phyloP scores from a whole-genome alignment of 2,888 invertebrate genomes.

The Pheosia gnoma region DNA sequence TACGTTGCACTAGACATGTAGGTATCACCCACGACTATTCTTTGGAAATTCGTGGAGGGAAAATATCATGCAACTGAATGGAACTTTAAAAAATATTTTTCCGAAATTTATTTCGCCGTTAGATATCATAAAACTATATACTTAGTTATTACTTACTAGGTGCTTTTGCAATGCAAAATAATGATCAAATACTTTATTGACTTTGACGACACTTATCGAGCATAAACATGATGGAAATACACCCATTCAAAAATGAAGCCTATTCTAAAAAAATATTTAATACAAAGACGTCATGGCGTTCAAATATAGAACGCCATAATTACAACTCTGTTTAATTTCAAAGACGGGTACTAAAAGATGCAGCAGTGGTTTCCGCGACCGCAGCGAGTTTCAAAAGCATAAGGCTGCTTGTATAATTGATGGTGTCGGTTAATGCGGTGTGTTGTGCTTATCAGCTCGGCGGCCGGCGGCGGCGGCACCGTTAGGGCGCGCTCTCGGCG shows the following conservation, averaged over 20 bases:
- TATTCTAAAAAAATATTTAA: too few relatives aligned
- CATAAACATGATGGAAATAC: too few relatives aligned
- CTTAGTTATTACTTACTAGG: too few relatives aligned
- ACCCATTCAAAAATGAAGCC: too few relatives aligned
- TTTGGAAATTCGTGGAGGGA: neutral
- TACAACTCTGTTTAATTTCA: slow-evolving; percentile 8
- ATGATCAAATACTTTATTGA: too few relatives aligned
- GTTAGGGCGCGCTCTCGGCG: slow-evolving; percentile 53
- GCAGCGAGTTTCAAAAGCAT: slow-evolving; percentile 30
- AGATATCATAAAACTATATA: too few relatives aligned
- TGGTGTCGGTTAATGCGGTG: slow-evolving; percentile 45
- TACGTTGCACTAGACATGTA: slow-evolving; percentile 35
- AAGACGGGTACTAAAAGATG: slow-evolving; percentile 8
- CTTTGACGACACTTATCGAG: too few relatives aligned
- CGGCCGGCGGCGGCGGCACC: slow-evolving; percentile 44
- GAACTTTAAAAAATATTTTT: too few relatives aligned
- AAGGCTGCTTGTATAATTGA: slow-evolving; percentile 45
- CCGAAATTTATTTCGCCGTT: too few relatives aligned
- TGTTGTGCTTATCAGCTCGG: slow-evolving; percentile 50
- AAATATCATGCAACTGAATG: too few relatives aligned
- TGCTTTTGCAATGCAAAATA: too few relatives aligned
- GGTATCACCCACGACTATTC: slow-evolving; percentile 13
- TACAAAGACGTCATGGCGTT: too few relatives aligned
- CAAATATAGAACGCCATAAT: neutral
- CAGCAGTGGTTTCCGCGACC: slow-evolving; percentile 11